Evolutionary conservation across 2,888 invertebrate species (phyloP), one percentile per base, ranked within the genome.

Genomic region (Pachycephus smyrnensis): DNA sequence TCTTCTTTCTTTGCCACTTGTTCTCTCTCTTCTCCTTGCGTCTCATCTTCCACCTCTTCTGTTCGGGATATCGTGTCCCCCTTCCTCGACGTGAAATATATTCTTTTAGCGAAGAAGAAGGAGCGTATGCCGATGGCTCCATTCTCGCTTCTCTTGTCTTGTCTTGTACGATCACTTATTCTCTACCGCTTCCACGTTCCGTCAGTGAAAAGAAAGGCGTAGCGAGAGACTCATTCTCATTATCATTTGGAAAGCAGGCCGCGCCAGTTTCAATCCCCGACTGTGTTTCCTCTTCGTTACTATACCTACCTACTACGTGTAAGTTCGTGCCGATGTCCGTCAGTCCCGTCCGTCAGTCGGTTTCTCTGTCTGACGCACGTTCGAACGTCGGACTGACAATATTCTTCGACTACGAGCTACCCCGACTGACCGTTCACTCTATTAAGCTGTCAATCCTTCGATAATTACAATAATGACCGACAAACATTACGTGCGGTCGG

Each of bases 401-500:
- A 79, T 83, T 75, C 80, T 77, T 78, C 74, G 82, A 78, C 80
- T 76, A 76, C 74, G 75, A 79, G 77, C 77, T 76, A 80, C 80
- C 80, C 79, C 31, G 31, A 32, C 31, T 12, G 71, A 69, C 55
- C 77, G 69, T 68, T 71, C 40, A 37, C 40, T 55, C 40, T 81
- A 84, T 83, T 84, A 83, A 84, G 82, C 83, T 83, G 84, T 84
- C 84, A 84, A 83, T 84, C 83, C 81, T 78, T 75, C 75, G 80
- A 81, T 84, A 83, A 84, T 83, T 83, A 82, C 82, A 82, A 83
- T 83, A 82, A 84, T 80, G 81, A 76, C 79, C 79, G 76, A 79
- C 77, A 76, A 80, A 55, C 40, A 55, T 55, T 23, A 55, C 40
- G 40, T 55, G 1, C 23, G 40, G 6, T 55, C 40, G 40, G 9